Base-by-base conservation (phyloP, 2,113 vertebrate genomes). In the Triplophysa tibetana region DNA sequence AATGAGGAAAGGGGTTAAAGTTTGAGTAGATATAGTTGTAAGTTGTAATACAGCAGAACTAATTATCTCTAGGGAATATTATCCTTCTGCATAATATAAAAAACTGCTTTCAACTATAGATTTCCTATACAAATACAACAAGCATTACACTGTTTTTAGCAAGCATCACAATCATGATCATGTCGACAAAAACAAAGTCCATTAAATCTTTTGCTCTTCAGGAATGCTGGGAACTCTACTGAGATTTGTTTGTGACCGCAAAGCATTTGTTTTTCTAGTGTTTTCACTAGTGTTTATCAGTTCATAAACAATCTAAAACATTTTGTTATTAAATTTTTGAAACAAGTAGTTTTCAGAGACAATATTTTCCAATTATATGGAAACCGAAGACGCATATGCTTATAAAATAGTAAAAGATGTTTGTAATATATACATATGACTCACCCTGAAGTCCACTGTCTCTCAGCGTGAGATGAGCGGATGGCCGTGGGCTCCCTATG, bases 401-500 rank as follows among this genome's bases (percentile, higher is more conserved):
- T 17, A n/a, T 56, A 19, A 4, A 5, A 19, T 7, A 38, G 33
- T 38, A 7, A 38, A 38, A 38, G 10, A 10, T 12, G 43, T 45
- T 8, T 21, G 17, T 56, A 6, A n/a, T 21, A 17, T 48, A 73
- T 12, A 54, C 14, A 56, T 72, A 60, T 8, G 43, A 81, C 75
- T 74, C 56, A 86, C 84, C 79, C 67, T 84, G 84, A 56, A 66
- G 62, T 60, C 85, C 82, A 52, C 70, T 82, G 84, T 87, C 84
- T 83, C 84, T 62, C 21, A 87, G 84, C 8, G 84, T 84, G n/a
- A 87, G 86, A 64, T 87, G 86, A 56, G 86, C 86, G 2, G 86
- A 87, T 5, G 86, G 85, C 54, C 82, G 70, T n/a, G 67, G 70
- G 67, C 48, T 82, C 26, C 70, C 76, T 50, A 50, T 63, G 75